phyloP scores from a whole-genome alignment of 2,888 invertebrate genomes.

The Pherbina coryleti region DNA sequence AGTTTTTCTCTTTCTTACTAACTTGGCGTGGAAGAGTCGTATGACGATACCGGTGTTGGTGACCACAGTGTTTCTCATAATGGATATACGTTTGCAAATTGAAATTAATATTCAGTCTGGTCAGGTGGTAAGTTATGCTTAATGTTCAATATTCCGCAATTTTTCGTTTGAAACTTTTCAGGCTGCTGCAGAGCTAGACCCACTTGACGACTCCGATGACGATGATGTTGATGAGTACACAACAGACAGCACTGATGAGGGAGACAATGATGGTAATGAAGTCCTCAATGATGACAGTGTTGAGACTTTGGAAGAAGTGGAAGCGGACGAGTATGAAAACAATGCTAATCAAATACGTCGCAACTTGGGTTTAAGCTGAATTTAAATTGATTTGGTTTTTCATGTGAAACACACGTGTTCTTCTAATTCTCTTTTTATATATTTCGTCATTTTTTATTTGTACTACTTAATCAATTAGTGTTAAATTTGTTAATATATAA shows the following conservation, averaged over 20 bases:
- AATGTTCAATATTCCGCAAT: constrained; percentile 4
- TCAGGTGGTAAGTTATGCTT: constrained; percentile 57
- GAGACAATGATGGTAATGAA: constrained; percentile 56
- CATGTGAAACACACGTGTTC: neutral
- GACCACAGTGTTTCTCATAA: constrained; percentile 76
- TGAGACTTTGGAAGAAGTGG: constrained; percentile 45
- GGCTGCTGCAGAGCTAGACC: constrained; percentile 65
- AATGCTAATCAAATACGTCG: constrained; percentile 35
- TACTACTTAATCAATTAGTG: neutral
- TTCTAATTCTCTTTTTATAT: neutral
- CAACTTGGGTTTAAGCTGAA: constrained; percentile 35
- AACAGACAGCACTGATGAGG: constrained; percentile 55
- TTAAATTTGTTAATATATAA: constrained; percentile 13
- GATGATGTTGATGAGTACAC: constrained; percentile 54
- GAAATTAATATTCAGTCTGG: constrained; percentile 76
- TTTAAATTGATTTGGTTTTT: constrained; percentile 19
- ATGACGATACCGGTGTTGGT: constrained; percentile 77
- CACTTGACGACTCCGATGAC: constrained; percentile 51
- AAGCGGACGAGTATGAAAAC: constrained; percentile 39
- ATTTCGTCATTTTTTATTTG: neutral
- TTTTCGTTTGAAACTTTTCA: constrained; percentile 23
- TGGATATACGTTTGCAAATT: constrained; percentile 77
- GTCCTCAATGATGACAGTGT: constrained; percentile 50
- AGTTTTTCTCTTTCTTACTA: constrained; percentile 76
- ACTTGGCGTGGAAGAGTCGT: constrained; percentile 80